Percentiles rank a stretch among this genome's conserved stretches.
phyloP scores from a whole-genome alignment of 2,113 vertebrate species.

The Cynoglossus semilaevis region DNA sequence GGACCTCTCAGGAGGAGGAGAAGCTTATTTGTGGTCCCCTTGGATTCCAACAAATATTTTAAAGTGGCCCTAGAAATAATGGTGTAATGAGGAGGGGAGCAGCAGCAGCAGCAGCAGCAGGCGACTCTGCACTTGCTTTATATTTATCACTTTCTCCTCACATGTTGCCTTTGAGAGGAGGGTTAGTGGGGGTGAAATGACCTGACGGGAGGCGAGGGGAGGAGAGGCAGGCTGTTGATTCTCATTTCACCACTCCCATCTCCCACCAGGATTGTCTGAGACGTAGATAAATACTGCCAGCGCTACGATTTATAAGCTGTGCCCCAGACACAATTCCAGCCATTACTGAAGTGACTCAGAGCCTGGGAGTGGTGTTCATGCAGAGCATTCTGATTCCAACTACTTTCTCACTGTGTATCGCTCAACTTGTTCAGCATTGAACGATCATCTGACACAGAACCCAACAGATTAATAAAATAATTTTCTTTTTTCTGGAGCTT shows the following conservation, averaged over 20 bases:
- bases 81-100: conserved; percentile 37
- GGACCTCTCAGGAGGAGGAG: conserved; percentile 16
- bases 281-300: conserved; percentile 73
- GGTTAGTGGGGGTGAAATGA: conserved; percentile 51
- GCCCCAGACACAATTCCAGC: conserved; percentile 65
- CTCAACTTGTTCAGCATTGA: neutral
- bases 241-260: conserved; percentile 63
- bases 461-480: too few relatives aligned
- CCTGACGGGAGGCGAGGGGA: conserved; percentile 53
- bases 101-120: conserved; percentile 29
- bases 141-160: conserved; percentile 69
- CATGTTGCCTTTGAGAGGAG: conserved; percentile 43
- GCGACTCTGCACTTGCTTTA: conserved; percentile 49
- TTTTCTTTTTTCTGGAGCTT: too few relatives aligned
- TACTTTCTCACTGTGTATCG: conserved; percentile 9
- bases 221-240: conserved; percentile 68
- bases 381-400: conserved; percentile 44
- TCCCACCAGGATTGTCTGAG: conserved; percentile 69
- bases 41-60: conserved; percentile 47
- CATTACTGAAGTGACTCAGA: conserved; percentile 64
- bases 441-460: neutral
- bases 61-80: conserved; percentile 45
- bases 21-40: conserved; percentile 17
- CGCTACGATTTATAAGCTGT: conserved; percentile 66
- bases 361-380: conserved; percentile 58